Conservation (phyloP, 2,113 vertebrate genomes). For the Suricata suricatta region DNA sequence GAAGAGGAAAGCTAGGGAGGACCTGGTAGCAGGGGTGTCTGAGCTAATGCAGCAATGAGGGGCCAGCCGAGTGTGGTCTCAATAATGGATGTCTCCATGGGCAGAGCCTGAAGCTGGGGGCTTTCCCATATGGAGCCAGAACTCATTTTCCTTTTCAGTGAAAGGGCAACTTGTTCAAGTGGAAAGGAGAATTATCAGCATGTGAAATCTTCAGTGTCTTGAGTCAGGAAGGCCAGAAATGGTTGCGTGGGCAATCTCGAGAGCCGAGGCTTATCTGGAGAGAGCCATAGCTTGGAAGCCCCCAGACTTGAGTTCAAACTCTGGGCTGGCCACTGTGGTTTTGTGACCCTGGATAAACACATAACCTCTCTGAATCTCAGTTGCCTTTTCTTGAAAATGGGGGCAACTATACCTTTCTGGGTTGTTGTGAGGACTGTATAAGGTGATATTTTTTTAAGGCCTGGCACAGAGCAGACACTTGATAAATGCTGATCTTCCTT, state of each 20-base stretch:
- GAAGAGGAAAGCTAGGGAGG: constrained; percentile 19
- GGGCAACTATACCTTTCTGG: not conserved
- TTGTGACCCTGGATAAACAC: not conserved
- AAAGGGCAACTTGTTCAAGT: constrained; percentile 57
- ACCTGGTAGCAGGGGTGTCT: constrained; percentile 48
- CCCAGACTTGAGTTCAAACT: not conserved
- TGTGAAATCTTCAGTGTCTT: not conserved
- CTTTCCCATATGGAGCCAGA: constrained; percentile 57
- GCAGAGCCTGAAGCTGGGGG: constrained; percentile 37
- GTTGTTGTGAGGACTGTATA: not conserved
- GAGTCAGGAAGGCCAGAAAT: not conserved
- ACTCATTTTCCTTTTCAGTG: constrained; percentile 72
- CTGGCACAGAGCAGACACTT: not conserved
- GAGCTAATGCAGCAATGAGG: not conserved
- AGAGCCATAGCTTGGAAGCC: not conserved
- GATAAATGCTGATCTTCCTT: not conserved
- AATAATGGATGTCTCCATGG: constrained; percentile 32
- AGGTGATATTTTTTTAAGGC: not conserved
- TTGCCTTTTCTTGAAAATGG: not conserved
- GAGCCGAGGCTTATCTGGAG: not conserved
- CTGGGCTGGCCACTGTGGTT: not conserved
- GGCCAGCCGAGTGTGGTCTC: not conserved
- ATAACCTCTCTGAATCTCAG: not conserved
- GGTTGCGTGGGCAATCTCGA: not conserved
- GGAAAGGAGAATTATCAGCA: constrained; percentile 67